Base-by-base conservation (phyloP, 1,140 invertebrate species). In the Zaprionus camerounensis region DNA sequence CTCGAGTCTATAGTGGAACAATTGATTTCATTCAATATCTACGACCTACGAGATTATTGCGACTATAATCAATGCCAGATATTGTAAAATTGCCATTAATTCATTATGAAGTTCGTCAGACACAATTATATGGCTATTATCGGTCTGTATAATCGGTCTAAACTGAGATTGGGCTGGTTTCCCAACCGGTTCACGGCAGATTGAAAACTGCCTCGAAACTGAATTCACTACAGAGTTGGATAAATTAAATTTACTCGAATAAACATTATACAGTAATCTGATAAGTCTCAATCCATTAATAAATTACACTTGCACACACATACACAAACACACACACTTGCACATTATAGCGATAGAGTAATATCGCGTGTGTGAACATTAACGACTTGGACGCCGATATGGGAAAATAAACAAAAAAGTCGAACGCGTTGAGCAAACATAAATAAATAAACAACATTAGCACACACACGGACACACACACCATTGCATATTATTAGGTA, bases 371-470 rank as follows among this genome's bases (percentile, higher is more conserved):
- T 87, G 83, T 72, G 71, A 88, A 77, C 41, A 67, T 59, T 78
- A 86, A 72, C 84, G 72, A 62, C 58, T 62, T 49, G 20, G 13
- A 38, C 68, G 69, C 64, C n/a, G n/a, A 69, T 51, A 49, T 57
- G 69, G 68, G 31, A 17, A 63, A 63, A 58, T 55, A 67, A 53
- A 71, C 55, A 31, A 41, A 28, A 49, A 28, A 26, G 26, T 24
- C 12, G 56, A 67, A 56, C 56, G 20, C 36, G 17, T 9, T 2
- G 20, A 55, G 44, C 24, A 68, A 63, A 79, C 65, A 76, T 76
- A 76, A 86, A 86, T 79, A 77, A 78, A 73, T 72, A 76, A 76
- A 72, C 44, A 71, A 66, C 69, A 76, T 72, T 76, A 66, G 62
- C 53, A 55, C 26, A n/a, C 24, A 64, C 61, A 63, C 44, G 17